A percentile compares a stretch with the other conserved stretches of the same genome.
Evolutionary conservation across 2,888 invertebrate species (phyloP).

Genomic region (Steinernema scapterisci): DNA sequence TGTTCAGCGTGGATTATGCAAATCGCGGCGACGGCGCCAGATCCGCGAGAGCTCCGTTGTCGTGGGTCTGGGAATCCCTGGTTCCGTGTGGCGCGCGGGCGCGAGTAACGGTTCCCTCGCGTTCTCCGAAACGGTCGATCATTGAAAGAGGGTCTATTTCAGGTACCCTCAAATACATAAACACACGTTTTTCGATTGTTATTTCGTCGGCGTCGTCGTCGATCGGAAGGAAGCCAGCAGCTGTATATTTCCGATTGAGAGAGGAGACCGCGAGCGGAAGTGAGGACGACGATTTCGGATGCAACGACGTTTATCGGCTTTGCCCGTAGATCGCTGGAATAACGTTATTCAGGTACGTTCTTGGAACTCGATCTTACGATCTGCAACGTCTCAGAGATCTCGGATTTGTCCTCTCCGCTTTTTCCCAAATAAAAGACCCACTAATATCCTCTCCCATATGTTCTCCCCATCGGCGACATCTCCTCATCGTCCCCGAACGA

Average conservation of each 20-base stretch:
- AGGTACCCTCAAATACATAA: conserved; percentile 6
- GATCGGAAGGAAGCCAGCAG: background rate
- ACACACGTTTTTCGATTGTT: background rate
- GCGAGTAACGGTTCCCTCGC: background rate
- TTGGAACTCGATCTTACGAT: too few relatives aligned
- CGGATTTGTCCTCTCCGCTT: background rate
- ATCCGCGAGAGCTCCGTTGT: background rate
- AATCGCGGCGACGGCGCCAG: too few relatives aligned
- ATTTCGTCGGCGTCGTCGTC: too few relatives aligned
- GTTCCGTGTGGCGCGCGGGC: background rate
- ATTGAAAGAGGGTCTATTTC: background rate
- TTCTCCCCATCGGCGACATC: conserved; percentile 24
- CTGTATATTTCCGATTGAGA: background rate
- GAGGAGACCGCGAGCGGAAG: background rate
- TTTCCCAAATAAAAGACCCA: background rate
- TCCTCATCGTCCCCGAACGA: background rate
- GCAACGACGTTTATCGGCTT: background rate
- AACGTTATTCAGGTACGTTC: conserved; percentile 10
- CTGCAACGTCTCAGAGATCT: too few relatives aligned
- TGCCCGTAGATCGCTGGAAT: background rate
- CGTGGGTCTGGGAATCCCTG: background rate
- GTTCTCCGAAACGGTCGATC: background rate
- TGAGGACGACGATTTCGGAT: background rate
- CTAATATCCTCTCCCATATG: conserved; percentile 14
- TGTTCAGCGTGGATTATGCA: conserved; percentile 26